Base-by-base conservation (phyloP, 1,140 invertebrate genomes). In the Rhagoletis pomonella region DNA sequence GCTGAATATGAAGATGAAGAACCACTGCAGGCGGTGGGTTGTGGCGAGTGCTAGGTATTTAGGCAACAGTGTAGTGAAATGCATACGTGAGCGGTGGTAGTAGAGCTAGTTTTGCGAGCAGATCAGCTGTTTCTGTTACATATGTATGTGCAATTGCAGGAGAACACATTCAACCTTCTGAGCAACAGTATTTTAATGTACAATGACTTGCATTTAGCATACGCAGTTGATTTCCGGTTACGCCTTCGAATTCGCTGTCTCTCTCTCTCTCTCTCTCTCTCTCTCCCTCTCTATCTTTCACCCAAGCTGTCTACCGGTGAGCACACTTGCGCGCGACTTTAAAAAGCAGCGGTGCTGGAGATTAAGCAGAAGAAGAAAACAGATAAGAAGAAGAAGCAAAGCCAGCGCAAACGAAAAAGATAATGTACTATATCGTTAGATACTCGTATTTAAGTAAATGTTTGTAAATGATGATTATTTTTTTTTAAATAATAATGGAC, bases 11-110 rank as follows among this genome's bases (percentile, higher is more conserved):
- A 9, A 67, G n/a, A 14, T 60, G 67, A 19, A 4, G 67, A 12
- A 86, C 85, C 62, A 60, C 85, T 60, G 85, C 58, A 42, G 85
- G 85, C 85, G 58, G 85, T 60, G 85, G 85, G 58, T 86, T 86
- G 39, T 65, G 39, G 85, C 62, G 85, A 19, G 62, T 47, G 39
- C 14, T 12, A 42, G 39, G 58, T 29, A n/a, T 10, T 44, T 19
- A 59, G 14, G 12, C 12, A 47, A 9, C 39, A 29, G 12, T 3
- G 39, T 3, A 42, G n/a, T 6, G n/a, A 42, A 19, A 14, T 7
- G 5, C 12, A 12, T 62, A 1, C 17, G 7, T 62, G 14, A 10
- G 42, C 4, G 42, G 42, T 10, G 42, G 67, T 73, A 73, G 67
- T 17, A 73, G 42, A 17, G 5, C 67, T 73, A 73, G 64, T 73